Base-by-base conservation (phyloP, 2,888 invertebrate genomes). In the Yponomeuta evonymella region DNA sequence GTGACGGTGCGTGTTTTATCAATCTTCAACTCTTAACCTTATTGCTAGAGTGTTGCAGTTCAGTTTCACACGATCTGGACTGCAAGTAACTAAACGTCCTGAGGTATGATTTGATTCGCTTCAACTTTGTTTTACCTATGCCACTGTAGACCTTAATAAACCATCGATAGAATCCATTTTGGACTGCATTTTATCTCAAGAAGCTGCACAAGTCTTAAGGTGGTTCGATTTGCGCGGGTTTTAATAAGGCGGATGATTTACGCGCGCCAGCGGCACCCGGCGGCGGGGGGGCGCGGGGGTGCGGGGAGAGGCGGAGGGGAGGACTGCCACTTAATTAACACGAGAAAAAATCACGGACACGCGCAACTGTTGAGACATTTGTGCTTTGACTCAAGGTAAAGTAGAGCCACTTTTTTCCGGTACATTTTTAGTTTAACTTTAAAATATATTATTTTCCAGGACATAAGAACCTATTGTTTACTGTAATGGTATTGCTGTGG, bases 211-310 rank as follows among this genome's bases (percentile, higher is more conserved):
- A 58, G 81, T 83, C 87, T 86, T 86, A 83, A 87, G 82, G 82
- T 85, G 83, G 83, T 89, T 88, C 85, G 89, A 89, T 89, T 88
- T 85, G 83, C 81, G 80, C 82, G 81, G 88, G 85, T 89, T 90
- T 90, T 90, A 91, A 91, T 90, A 90, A 90, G 88, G 81, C 76
- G 81, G 81, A 88, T 90, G 90, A 91, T 90, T 91, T 90, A 91
- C 90, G 88, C 83, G 81, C 81, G 90, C 87, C 90, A 90, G 75
- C 78, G 78, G 79, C 90, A 90, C 82, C 81, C 82, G 90, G 88
- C 75, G 83, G 81, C 76, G 48, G 48, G 23, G 67, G 33, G 15
- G 66, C 11, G 15, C 12, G 12, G 67, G 33, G 36, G 15, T 2
- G 15, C 11, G 15, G 83, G 81, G 76, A 48, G 30, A n/a, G 43